Evolutionary conservation across 2,797 vertebrate genomes (phyloP).

Genomic region (Acipenser ruthenus): DNA sequence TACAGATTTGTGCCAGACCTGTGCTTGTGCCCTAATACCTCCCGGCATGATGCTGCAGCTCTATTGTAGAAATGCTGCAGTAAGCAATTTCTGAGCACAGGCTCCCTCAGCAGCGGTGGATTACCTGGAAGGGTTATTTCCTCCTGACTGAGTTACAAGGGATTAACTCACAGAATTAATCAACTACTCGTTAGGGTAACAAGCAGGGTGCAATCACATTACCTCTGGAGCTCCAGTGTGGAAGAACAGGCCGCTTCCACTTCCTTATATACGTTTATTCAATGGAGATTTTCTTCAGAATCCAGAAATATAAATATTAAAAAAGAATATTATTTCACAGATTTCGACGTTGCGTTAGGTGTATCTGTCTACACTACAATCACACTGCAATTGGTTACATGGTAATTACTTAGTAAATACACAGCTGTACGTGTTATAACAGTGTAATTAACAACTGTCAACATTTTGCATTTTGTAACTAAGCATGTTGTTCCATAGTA

Average conservation of each 20-base stretch:
- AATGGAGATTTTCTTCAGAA: too few species aligned
- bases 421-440: too few species aligned
- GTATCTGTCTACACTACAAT: too few species aligned
- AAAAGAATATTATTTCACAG: too few species aligned
- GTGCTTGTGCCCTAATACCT: conserved; percentile 59
- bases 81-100: conserved; percentile 38
- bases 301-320: too few species aligned
- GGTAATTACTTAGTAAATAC: too few species aligned
- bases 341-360: too few species aligned
- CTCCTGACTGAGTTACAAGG: conserved; percentile 44
- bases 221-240: conserved; percentile 20
- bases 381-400: too few species aligned
- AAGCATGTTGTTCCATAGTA: too few species aligned
- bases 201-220: conserved; percentile 51
- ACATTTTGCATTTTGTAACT: too few species aligned
- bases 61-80: conserved; percentile 36
- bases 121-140: conserved; percentile 59
- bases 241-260: neutral
- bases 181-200: conserved; percentile 64
- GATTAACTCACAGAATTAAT: conserved; percentile 63
- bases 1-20: conserved; percentile 37
- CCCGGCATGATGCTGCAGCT: conserved; percentile 47
- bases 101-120: conserved; percentile 50
- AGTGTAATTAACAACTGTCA: too few species aligned
- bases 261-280: too few species aligned